Evolutionary conservation across 2,113 vertebrate species (phyloP).

Genomic region (Mormyrus lacerda): DNA sequence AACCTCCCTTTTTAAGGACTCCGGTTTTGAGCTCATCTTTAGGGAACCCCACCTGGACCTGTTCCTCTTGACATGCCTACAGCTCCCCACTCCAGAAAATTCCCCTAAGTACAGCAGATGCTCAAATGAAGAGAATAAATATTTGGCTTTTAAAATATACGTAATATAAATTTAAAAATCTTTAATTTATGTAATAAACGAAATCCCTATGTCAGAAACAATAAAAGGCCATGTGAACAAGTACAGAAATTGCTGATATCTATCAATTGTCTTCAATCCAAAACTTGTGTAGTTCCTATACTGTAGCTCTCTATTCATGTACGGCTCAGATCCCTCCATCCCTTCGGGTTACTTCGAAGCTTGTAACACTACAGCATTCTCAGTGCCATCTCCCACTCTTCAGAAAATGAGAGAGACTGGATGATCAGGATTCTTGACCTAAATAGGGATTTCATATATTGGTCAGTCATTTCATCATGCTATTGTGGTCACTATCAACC

Average conservation of each 20-base stretch:
- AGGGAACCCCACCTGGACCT: constrained; percentile 51
- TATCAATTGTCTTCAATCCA: neutral
- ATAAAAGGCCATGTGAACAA: neutral
- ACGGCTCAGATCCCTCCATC: constrained; percentile 53
- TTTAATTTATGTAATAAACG: neutral
- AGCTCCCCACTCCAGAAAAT: constrained; percentile 58
- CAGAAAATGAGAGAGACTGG: constrained; percentile 1
- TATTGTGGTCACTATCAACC: constrained; percentile 69
- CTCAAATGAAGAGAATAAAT: neutral
- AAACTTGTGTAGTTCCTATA: constrained; percentile 58
- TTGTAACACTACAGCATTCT: constrained; percentile 56
- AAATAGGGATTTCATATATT: neutral
- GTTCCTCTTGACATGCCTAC: constrained; percentile 56
- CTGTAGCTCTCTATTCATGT: constrained; percentile 59
- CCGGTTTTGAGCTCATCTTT: constrained; percentile 50
- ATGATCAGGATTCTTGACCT: neutral
- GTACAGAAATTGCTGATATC: neutral
- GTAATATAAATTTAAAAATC: neutral
- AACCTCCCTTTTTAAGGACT: constrained; percentile 53
- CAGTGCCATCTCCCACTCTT: constrained; percentile 65
- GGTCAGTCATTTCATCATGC: constrained; percentile 35
- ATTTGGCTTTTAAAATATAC: neutral
- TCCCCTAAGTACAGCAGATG: constrained; percentile 55
- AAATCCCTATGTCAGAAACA: neutral
- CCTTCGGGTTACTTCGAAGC: constrained; percentile 56